Percentiles rank a stretch among this genome's conserved stretches.
These are phyloP conservation scores for Phallusia fumigata DNA, from an alignment of 23 tunicate species.

Conservation along the genomic window DNA sequence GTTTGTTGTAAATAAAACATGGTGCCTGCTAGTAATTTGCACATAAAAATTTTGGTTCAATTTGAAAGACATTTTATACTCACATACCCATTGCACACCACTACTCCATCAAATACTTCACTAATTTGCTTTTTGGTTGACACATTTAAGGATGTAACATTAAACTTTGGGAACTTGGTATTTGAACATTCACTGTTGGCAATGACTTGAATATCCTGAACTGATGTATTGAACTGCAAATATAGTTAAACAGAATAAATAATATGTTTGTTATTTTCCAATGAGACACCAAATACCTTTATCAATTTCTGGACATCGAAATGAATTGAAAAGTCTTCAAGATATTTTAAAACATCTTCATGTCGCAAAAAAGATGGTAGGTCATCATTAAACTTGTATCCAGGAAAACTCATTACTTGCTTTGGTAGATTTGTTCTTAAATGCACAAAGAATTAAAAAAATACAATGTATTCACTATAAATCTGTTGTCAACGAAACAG, in stretches of 20 bases:
- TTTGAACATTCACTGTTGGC: background rate
- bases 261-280: too few species aligned
- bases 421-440: slow-evolving; percentile 80
- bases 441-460: too few species aligned
- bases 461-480: too few species aligned
- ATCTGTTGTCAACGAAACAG: too few species aligned
- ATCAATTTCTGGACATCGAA: slow-evolving; percentile 50
- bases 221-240: slow-evolving; percentile 53
- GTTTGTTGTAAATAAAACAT: too few species aligned
- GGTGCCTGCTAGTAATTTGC: too few species aligned
- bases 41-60: too few species aligned
- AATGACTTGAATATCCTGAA: slow-evolving; percentile 34
- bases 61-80: too few species aligned
- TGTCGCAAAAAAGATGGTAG: slow-evolving; percentile 71
- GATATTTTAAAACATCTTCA: slow-evolving; percentile 47
- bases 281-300: slow-evolving; percentile 30
- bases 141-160: slow-evolving; percentile 39
- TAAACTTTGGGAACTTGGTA: slow-evolving; percentile 24
- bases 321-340: slow-evolving; percentile 37
- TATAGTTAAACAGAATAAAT: too few species aligned
- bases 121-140: slow-evolving; percentile 2
- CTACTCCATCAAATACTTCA: slow-evolving; percentile 65
- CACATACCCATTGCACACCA: slow-evolving; percentile 85
- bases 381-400: slow-evolving; percentile 50
- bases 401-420: slow-evolving; percentile 92